Base-by-base conservation (phyloP, 1,140 invertebrate species). In the Drosophila rhopaloa region DNA sequence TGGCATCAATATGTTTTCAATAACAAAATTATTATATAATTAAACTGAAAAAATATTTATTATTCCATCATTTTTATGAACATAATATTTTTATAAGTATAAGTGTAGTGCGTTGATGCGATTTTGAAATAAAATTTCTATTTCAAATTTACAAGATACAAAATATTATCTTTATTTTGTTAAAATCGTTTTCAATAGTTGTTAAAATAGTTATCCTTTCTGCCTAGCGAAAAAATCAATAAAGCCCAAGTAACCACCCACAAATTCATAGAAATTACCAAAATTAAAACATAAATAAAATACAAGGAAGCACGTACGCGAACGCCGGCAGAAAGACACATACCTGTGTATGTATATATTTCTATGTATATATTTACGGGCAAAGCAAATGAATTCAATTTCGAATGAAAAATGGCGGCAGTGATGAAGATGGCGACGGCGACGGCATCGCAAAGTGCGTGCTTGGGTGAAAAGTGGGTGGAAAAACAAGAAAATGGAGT, bases 361-460 rank as follows among this genome's bases (percentile, higher is more conserved):
- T 9, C 8, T 38, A 47, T 19, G 44, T 44, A 55, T 35, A 44
- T 29, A 56, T 10, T 37, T 47, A 24, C 8, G 37, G 37, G 37
- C 46, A 65, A 40, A 66, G 67, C 60, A 88, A 88, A 86, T 88
- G 86, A 86, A 86, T 86, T 86, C 76, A 86, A 86, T 86, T 86
- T 83, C 61, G 71, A 77, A 88, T 86, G 79, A 86, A 86, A 86
- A 86, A 86, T 86, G 83, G 83, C 84, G 77, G 67, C 84, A 73
- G 82, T 86, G 84, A 89, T 86, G 83, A 89, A 86, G 83, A 86
- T 80, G 84, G 79, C 76, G 57, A 77, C 66, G 62, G 35, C 50
- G 53, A 56, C 46, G 51, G 63, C 55, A 56, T 55, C 59, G 58
- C 48, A 59, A 74, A 63, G 56, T 44, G 73, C 54, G 72, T 58